Evolutionary conservation across 2,888 invertebrate genomes (phyloP).

Genomic region (Andrena minutula): DNA sequence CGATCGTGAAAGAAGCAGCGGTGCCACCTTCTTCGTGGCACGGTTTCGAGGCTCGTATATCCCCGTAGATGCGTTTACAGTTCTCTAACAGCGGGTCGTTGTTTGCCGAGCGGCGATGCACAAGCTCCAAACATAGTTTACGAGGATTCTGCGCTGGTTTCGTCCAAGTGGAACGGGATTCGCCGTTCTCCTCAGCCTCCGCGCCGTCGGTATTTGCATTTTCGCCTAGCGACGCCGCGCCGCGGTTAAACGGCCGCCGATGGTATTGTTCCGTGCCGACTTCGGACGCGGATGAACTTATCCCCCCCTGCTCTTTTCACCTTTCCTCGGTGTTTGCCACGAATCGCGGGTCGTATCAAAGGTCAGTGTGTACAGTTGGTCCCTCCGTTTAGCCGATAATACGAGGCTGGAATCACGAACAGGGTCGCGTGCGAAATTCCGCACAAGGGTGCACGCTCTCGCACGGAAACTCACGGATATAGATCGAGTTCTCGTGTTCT

Average conservation of each 20-base stretch:
- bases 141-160: constrained; percentile 10
- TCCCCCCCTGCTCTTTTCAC: constrained; percentile 64
- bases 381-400: constrained; percentile 58
- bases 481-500: constrained; percentile 1
- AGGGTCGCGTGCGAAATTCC: constrained; percentile 63
- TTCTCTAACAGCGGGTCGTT: constrained; percentile 28
- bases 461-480: constrained; percentile 25
- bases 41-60: constrained; percentile 30
- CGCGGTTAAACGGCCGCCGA: constrained; percentile 38
- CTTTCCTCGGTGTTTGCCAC: constrained; percentile 52
- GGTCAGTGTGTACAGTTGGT: constrained; percentile 61
- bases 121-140: not conserved
- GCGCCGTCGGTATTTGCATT: constrained; percentile 48
- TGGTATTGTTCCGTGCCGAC: constrained; percentile 51
- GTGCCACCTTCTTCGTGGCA: constrained; percentile 39
- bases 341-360: constrained; percentile 62
- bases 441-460: constrained; percentile 48
- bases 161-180: constrained; percentile 14
- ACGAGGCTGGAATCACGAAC: constrained; percentile 50
- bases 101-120: constrained; percentile 26
- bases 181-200: not conserved
- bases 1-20: not conserved
- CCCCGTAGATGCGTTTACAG: constrained; percentile 36
- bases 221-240: constrained; percentile 28
- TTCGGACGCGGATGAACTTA: constrained; percentile 67